Conservation (phyloP, 1,140 invertebrate species). For the Philotrypesis tridentata region DNA sequence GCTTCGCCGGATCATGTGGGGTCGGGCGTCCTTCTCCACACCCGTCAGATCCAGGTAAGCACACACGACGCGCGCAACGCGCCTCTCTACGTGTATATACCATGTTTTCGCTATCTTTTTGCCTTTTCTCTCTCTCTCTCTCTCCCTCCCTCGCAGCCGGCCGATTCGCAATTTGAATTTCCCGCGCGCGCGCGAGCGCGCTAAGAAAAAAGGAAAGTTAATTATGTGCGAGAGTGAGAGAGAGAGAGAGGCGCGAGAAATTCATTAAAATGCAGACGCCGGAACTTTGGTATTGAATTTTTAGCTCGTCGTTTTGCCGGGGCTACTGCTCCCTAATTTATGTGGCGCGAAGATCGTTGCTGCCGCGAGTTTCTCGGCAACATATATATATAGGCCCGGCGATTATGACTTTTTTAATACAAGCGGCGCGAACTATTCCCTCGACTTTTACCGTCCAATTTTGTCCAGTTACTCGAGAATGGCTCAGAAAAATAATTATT, state of each 20-base stretch:
- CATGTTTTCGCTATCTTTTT: conserved; percentile 34
- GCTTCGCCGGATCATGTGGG: conserved; percentile 90
- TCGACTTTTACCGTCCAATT: not conserved
- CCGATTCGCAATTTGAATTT: conserved; percentile 32
- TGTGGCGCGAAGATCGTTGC: conserved; percentile 1
- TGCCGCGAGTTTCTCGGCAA: not conserved
- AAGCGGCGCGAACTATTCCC: not conserved
- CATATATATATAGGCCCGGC: no score
- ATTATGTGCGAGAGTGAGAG: not conserved
- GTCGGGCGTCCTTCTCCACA: conserved; percentile 88
- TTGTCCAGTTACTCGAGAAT: no score
- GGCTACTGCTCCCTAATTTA: not conserved
- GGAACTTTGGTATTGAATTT: conserved; percentile 35
- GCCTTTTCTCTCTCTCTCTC: not conserved
- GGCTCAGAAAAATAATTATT: not conserved
- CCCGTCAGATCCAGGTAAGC: conserved; percentile 82
- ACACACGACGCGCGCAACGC: not conserved
- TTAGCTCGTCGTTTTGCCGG: not conserved
- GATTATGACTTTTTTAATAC: not conserved
- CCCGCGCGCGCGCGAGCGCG: not conserved
- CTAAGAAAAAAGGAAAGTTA: conserved; percentile 4
- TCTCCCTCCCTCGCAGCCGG: no score
- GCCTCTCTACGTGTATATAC: not conserved
- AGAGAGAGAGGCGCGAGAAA: not conserved
- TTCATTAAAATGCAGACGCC: conserved; percentile 40